Percentiles rank a stretch among this genome's conserved stretches.
Conservation (phyloP, 2,113 vertebrate genomes). For the Raja brachyura region DNA sequence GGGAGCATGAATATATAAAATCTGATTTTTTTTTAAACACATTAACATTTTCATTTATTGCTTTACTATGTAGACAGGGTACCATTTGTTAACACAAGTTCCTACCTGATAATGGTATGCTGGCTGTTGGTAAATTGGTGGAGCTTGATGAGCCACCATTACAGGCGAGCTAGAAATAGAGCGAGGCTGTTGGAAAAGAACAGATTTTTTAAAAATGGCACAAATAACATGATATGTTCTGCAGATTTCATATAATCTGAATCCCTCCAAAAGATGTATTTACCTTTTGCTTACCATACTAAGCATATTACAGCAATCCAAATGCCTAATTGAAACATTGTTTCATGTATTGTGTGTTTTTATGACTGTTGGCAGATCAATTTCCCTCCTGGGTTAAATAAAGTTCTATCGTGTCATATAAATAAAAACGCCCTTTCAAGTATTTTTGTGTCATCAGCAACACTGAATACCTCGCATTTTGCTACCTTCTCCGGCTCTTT, state of each 20-base stretch:
- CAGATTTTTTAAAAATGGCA: background rate
- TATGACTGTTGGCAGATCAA: no score
- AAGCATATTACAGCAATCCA: background rate
- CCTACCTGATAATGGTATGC: constrained; percentile 64
- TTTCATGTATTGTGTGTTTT: no score
- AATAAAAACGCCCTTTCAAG: no score
- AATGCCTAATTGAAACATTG: no score
- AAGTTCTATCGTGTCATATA: no score
- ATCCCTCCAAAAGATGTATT: background rate
- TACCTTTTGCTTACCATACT: no score
- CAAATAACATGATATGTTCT: background rate
- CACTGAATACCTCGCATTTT: no score
- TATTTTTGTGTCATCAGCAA: no score
- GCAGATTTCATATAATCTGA: background rate
- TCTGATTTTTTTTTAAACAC: background rate
- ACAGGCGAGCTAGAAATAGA: constrained; percentile 58
- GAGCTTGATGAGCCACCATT: constrained; percentile 54
- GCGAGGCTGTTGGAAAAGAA: constrained; percentile 47
- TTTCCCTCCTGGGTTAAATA: no score
- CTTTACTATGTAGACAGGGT: background rate
- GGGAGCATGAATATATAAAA: background rate
- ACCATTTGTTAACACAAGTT: constrained; percentile 39
- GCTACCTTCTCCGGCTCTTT: no score
- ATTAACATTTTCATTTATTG: background rate
- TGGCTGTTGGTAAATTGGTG: constrained; percentile 62